Evolutionary conservation across 2,113 vertebrate species (phyloP), one percentile per base, ranked within the genome.

Genomic region (Nematolebias whitei): DNA sequence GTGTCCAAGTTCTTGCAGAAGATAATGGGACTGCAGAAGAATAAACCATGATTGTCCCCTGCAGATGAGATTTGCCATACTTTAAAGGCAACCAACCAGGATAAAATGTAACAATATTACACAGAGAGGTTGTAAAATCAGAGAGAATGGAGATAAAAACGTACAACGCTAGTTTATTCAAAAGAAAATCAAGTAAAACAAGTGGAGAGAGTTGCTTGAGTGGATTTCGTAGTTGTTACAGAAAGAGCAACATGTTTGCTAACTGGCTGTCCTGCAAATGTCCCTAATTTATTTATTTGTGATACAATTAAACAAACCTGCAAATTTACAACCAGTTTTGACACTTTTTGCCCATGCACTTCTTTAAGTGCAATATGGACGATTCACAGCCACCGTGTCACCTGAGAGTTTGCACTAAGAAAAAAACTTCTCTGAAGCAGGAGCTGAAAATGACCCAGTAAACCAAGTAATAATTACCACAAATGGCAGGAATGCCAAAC

Each of bases 11-110:
- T 58, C 12, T 45, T 44, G 51, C 60, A 48, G 63, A 40, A 78
- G 66, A 68, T 14, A 40, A 67, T 51, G 75, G 11, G 43, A 60
- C 14, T 51, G 65, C 70, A 78, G 71, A 65, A 50, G 74, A 74
- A 74, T 50, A 51, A 70, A 72, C 47, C 52, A 32, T 22, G 51
- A 73, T 64, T 22, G 48, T 59, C 26, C 48, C 47, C 60, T 54
- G 51, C 67, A 58, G 57, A 70, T 18, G 52, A 26, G 23, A 69
- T 71, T 50, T 50, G 38, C 57, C 54, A 52, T 47, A n/a, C 47
- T 59, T 52, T 47, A 18, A 55, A 20, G 35, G 49, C 3, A 29
- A 24, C 39, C n/a, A 26, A 68, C 48, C 19, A 57, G 50, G 43
- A 15, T n/a, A 18, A n/a, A 38, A 44, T 47, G n/a, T n/a, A 41